Percentiles rank a stretch among this genome's conserved stretches.
These are phyloP conservation scores for Augochlorella aurata DNA, from an alignment of 2,888 invertebrate species.

Conservation along the genomic window DNA sequence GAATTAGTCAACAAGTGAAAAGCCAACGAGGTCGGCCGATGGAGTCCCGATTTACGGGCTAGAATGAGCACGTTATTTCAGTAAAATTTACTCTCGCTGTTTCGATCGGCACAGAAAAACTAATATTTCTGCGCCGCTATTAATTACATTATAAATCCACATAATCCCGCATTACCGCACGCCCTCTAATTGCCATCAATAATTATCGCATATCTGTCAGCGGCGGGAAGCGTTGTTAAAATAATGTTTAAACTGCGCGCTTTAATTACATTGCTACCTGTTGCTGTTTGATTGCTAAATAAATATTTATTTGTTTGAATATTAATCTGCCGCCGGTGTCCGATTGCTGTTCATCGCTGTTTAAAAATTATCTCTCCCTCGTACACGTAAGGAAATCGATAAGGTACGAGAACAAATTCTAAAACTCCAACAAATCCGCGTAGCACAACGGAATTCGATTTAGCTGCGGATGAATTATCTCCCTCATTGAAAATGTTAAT, in stretches of 20 bases:
- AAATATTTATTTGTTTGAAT: conserved; percentile 71
- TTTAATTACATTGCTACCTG: conserved; percentile 71
- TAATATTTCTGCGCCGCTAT: conserved; percentile 66
- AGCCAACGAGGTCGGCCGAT: conserved; percentile 34
- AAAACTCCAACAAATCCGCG: not conserved
- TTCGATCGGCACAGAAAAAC: conserved; percentile 65
- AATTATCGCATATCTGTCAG: conserved; percentile 69
- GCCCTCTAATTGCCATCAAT: conserved; percentile 70
- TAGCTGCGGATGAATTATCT: not conserved
- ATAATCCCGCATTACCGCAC: conserved; percentile 65
- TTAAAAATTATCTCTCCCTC: conserved; percentile 51
- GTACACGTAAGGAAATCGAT: not conserved
- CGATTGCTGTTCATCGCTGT: conserved; percentile 33
- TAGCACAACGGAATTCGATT: not conserved
- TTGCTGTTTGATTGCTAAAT: conserved; percentile 71
- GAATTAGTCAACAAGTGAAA: conserved; percentile 54
- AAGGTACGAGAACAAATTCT: not conserved
- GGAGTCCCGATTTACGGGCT: conserved; percentile 49
- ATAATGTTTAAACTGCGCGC: conserved; percentile 70
- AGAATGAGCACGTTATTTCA: conserved; percentile 64
- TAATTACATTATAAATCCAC: conserved; percentile 70
- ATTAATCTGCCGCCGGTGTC: conserved; percentile 59
- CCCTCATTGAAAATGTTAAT: not conserved
- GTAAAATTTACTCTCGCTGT: conserved; percentile 62
- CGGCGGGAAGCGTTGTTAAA: conserved; percentile 64